Evolutionary conservation across 2,797 vertebrate species (phyloP), one percentile per base, ranked within the genome.

Genomic region (Smutsia temminckii): DNA sequence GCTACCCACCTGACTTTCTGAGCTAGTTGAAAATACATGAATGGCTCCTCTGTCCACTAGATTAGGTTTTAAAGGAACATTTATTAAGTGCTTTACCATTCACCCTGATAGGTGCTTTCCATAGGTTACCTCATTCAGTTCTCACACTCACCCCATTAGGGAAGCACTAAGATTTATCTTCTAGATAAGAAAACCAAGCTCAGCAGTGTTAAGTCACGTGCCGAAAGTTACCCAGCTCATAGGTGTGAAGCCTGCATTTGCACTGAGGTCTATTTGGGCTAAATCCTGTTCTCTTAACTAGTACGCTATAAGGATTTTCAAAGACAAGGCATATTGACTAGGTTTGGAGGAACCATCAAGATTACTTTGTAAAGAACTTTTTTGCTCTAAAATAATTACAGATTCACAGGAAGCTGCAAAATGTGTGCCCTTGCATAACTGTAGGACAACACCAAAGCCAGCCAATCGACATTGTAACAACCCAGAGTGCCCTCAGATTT

Each of bases 131-230:
- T 79, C 78, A 53, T 86, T 51, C 64, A 27, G 27, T 94, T 80
- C 68, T 93, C 63, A 81, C 17, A 66, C 27, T 91, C 53, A 25
- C n/a, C 32, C 37, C n/a, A 8, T 59, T 68, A 32, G 40, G 63
- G 66, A 96, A 85, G 71, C 27, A 13, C 34, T 64, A 5, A 92
- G 87, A 95, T 94, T 78, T 53, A 34, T 66, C 29, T 92, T 85
- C 20, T 46, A 92, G 95, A 96, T 97, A 97, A 96, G 89, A 27
- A 75, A 90, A 91, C 20, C 20, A 80, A 72, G 29, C 53, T 85
- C 94, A 92, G 80, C 81, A 32, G 25, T 49, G 94, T 92, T 83
- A 87, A 86, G 77, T 88, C 92, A 94, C 64, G 89, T 92, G 34
- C 74, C 71, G 27, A 29, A 69, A 42, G 53, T 95, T 55, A 69